Conservation (phyloP, 2,797 vertebrate species). For the Coccyzus lansbergi region DNA sequence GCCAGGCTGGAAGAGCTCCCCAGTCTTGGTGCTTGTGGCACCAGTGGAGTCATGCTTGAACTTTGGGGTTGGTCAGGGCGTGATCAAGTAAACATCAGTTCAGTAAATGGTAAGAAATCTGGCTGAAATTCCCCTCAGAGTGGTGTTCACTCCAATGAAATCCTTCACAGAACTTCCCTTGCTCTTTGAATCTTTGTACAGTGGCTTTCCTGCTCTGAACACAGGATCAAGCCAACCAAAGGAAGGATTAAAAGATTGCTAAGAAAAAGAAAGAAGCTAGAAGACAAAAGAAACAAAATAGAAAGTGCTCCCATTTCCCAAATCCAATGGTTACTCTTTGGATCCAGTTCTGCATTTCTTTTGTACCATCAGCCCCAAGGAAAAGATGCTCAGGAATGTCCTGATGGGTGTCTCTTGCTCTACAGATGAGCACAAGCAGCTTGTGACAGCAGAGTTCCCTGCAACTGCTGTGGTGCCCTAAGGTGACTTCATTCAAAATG, state of each 20-base stretch:
- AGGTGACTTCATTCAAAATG: not conserved
- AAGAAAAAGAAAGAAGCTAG: not conserved
- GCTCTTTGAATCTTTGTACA: not conserved
- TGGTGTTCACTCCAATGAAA: not conserved
- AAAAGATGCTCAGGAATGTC: not conserved
- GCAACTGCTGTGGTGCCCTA: rapidly evolving
- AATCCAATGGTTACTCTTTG: not conserved
- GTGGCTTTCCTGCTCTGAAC: not conserved
- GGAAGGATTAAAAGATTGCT: not conserved
- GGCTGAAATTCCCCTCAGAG: not conserved
- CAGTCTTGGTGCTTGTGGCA: rapidly evolving
- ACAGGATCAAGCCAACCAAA: not conserved
- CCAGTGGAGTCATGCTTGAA: rapidly evolving
- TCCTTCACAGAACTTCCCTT: not conserved
- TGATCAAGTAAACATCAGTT: not conserved
- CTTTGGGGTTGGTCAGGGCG: too few species aligned
- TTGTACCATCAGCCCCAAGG: not conserved
- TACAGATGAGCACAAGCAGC: too few species aligned
- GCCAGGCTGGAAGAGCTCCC: not conserved
- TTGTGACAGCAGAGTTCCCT: not conserved
- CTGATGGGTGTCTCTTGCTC: not conserved
- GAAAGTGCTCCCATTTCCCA: not conserved
- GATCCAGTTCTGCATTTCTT: not conserved
- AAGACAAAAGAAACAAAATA: not conserved
- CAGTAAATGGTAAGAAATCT: not conserved